Base-by-base conservation (phyloP, 2,113 vertebrate species). In the Psettodes erumei region DNA sequence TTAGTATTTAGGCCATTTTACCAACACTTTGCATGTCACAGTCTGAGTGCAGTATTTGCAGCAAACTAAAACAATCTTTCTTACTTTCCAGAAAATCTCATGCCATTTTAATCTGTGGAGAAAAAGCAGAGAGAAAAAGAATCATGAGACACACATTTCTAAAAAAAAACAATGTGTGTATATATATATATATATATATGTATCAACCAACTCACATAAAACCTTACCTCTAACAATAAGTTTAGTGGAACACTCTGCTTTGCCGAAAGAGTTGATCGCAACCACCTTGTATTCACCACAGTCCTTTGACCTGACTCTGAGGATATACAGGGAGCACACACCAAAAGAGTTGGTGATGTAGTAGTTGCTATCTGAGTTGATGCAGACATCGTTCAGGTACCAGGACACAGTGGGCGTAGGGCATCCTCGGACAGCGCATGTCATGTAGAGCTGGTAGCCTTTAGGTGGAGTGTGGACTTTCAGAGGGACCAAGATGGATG, bases 381-480 rank as follows among this genome's bases (percentile, higher is more conserved):
- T 93, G 87, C 94, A 95, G 58, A 91, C 77, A 13, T 53, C 79
- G 6, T 97, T 84, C 63, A 94, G 95, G 89, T 95, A 96, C 97
- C 97, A 98, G 4, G 88, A 95, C 53, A 98, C 58, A 1, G 67
- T 89, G 0, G 96, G 96, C 0, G 35, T 11, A 0, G 96, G 97
- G 0, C 84, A 75, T 55, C 96, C 96, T 10, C 85, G 89, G 8
- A 97, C 93, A 0, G 97, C 96, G 0, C 97, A 98, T 28, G 93
- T 97, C 96, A 98, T 98, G 59, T 32, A 93, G 18, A 96, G 95
- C 35, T 96, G 93, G 0, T 94, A 96, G 54, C 96, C 96, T 0
- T 76, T 87, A 0, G 94, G 95, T 73, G 95, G 94, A 10, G 94
- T 84, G 7, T 96, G 96, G 1, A 93, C 75, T 81, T 96, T 96